Conservation (phyloP, 2,113 vertebrate species). For the Lagopus muta region DNA sequence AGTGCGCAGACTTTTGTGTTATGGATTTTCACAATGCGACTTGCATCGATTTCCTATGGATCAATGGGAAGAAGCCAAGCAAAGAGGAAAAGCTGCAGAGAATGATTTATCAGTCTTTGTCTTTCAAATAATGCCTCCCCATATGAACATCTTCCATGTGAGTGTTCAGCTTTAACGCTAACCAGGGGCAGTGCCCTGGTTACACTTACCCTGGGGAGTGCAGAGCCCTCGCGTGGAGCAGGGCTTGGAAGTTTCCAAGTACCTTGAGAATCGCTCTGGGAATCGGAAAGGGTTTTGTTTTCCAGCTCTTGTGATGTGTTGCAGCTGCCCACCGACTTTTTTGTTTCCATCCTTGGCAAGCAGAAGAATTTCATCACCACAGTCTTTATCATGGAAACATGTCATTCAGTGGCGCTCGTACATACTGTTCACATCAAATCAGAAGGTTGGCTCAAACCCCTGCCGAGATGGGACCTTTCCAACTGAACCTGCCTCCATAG, state of each 20-base stretch:
- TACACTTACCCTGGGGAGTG: fast-evolving
- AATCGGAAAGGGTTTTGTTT: constrained; percentile 41
- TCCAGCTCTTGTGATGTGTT: constrained; percentile 59
- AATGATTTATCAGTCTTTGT: constrained; percentile 53
- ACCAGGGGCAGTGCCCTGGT: not conserved
- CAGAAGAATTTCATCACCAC: constrained; percentile 62
- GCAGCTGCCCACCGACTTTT: constrained; percentile 67
- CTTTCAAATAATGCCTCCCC: not conserved
- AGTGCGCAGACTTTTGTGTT: constrained; percentile 23
- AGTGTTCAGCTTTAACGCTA: not conserved
- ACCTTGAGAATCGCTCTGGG: not conserved
- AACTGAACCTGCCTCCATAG: constrained; percentile 61
- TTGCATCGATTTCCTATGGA: constrained; percentile 20
- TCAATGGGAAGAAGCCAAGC: constrained; percentile 44
- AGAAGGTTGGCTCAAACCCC: constrained; percentile 62
- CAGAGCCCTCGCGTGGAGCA: not conserved
- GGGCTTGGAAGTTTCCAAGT: not conserved
- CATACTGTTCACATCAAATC: constrained; percentile 67
- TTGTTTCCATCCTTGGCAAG: constrained; percentile 66
- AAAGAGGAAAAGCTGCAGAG: constrained; percentile 32
- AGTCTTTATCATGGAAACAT: constrained; percentile 70
- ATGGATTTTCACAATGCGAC: constrained; percentile 44
- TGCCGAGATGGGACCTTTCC: constrained; percentile 63
- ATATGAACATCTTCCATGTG: not conserved
- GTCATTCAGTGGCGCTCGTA: constrained; percentile 56